Evolutionary conservation across 2,888 invertebrate genomes (phyloP), one percentile per base, ranked within the genome.

Genomic region (Vesta saturnalis): DNA sequence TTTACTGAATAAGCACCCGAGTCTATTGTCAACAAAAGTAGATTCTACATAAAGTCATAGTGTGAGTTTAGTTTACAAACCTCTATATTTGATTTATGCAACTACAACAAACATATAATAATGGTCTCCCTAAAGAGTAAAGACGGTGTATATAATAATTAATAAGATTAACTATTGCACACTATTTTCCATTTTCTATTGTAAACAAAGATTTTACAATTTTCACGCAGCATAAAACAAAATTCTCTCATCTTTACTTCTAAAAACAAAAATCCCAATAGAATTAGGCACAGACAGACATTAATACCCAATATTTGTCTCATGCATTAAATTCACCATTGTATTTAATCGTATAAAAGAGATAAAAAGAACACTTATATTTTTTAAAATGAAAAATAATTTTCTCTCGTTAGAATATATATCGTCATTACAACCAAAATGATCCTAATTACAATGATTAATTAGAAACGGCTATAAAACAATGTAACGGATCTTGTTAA

Each of bases 381-480:
- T 30, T 46, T 47, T 46, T 54, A 60, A 56, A 61, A 23, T 49
- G 60, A 15, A 60, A 21, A 47, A 66, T 66, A 56, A 22, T 47
- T 35, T 30, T 19, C 21, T 23, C 23, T 30, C 52, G 23, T 54
- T 18, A 46, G 47, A 46, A n/a, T 15, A 46, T 46, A 70, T 66
- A 63, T 68, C 70, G 65, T 60, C 72, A 64, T 70, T 66, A 65
- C 58, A 54, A 22, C 64, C 62, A 22, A 68, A 68, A 76, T 73
- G 69, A 74, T 75, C 67, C 74, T 76, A 75, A 75, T 76, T 76
- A 73, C 72, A 70, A 74, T 75, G 74, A 76, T 76, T 74, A 76
- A 76, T 76, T 74, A 67, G 62, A 67, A 72, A 70, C 67, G 71
- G 72, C 72, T 70, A 71, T 74, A 75, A 74, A 74, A 76, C 75